These are phyloP conservation scores for Noctua janthina DNA, from an alignment of 2,888 invertebrate species.

Conservation along the genomic window DNA sequence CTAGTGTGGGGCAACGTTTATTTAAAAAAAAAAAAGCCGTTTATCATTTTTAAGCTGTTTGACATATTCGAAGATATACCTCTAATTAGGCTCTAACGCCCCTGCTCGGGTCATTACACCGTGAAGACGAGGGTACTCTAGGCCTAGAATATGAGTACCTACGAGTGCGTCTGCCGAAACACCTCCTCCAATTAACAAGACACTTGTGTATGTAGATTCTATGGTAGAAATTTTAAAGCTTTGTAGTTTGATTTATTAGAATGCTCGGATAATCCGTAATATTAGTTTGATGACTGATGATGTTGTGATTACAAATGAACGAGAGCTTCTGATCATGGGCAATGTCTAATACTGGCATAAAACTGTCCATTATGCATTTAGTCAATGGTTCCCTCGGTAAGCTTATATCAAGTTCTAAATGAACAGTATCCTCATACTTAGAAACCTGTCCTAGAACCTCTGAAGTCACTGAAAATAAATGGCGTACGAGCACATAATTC, in stretches of 20 bases:
- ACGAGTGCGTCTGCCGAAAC: conserved; percentile 46
- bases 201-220: conserved; percentile 3
- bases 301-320: not conserved
- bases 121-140: conserved; percentile 19
- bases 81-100: conserved; percentile 40
- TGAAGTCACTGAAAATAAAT: not conserved
- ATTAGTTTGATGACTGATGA: not conserved
- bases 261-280: no score
- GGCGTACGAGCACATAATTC: not conserved
- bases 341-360: not conserved
- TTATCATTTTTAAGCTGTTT: not conserved
- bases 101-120: conserved; percentile 22
- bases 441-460: not conserved
- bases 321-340: not conserved
- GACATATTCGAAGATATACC: conserved; percentile 8
- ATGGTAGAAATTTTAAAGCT: not conserved
- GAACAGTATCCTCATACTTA: not conserved
- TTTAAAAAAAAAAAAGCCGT: not conserved
- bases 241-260: not conserved
- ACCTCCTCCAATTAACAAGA: conserved; percentile 13
- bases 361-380: not conserved
- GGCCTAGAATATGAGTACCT: conserved; percentile 16
- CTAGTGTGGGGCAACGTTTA: no score
- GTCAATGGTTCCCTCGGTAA: not conserved
- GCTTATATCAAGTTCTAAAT: not conserved